Evolutionary conservation across 2,888 invertebrate species (phyloP).

Genomic region (Oscheius sp.): DNA sequence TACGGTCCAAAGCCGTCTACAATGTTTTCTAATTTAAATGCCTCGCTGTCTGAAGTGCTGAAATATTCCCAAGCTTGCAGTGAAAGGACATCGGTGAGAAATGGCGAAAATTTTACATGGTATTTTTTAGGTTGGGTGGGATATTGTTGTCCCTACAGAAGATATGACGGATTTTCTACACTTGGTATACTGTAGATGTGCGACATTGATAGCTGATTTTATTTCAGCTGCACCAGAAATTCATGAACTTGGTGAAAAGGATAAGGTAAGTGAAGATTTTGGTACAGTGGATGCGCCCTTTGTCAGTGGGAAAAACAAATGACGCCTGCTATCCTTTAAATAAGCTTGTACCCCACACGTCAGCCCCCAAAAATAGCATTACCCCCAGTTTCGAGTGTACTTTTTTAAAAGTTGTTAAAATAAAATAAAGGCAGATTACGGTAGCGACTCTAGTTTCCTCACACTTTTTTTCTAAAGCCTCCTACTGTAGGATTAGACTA

Average conservation of each 20-base stretch:
- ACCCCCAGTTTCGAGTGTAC: too few species aligned
- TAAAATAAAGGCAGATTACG: too few species aligned
- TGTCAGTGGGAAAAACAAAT: too few species aligned
- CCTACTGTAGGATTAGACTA: not conserved
- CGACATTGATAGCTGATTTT: constrained; percentile 24
- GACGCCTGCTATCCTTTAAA: too few species aligned
- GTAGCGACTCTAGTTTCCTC: not conserved
- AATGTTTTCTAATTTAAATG: constrained; percentile 14
- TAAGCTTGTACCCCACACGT: too few species aligned
- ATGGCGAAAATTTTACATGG: not conserved
- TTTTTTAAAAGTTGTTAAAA: too few species aligned
- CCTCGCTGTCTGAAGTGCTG: constrained; percentile 18
- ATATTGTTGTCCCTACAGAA: not conserved
- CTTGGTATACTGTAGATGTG: constrained; percentile 20
- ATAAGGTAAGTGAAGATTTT: constrained; percentile 12
- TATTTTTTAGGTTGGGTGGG: constrained; percentile 27
- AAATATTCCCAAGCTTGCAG: constrained; percentile 16
- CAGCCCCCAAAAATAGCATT: too few species aligned
- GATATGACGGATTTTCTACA: constrained; percentile 8
- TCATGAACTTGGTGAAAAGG: constrained; percentile 18
- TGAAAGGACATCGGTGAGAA: constrained; percentile 20
- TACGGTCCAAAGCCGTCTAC: constrained; percentile 8
- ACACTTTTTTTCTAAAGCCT: not conserved
- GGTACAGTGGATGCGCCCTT: too few species aligned
- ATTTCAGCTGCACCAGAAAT: constrained; percentile 25